phyloP scores from a whole-genome alignment of 2,113 vertebrate genomes.

The Tyrannus savana region DNA sequence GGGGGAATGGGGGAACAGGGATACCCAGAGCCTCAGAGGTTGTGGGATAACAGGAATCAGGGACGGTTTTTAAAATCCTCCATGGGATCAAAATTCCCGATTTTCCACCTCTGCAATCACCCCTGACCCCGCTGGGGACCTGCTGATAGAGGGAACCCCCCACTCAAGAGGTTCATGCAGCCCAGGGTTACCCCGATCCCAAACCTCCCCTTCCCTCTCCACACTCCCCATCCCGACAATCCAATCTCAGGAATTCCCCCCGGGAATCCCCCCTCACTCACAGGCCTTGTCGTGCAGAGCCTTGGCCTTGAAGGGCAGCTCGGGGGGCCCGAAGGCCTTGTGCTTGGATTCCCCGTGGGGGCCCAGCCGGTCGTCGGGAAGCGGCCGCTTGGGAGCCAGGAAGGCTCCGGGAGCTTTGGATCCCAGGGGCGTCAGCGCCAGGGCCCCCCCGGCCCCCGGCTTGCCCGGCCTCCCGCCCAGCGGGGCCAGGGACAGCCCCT shows the following conservation, averaged over 20 bases:
- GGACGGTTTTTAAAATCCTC: background rate
- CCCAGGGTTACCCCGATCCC: background rate
- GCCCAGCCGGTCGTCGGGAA: slow-evolving; percentile 75
- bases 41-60: background rate
- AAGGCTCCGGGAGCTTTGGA: background rate
- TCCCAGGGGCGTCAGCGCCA: background rate
- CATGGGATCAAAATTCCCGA: background rate
- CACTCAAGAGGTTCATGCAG: background rate
- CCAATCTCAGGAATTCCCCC: background rate
- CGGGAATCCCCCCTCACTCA: background rate
- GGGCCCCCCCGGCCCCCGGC: slow-evolving; percentile 49
- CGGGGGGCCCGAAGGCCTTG: slow-evolving; percentile 81
- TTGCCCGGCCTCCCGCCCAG: slow-evolving; percentile 77
- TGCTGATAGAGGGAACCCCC: too few species aligned
- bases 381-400: slow-evolving; percentile 76
- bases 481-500: slow-evolving; percentile 69
- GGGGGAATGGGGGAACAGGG: too few species aligned
- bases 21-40: background rate
- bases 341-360: slow-evolving; percentile 70
- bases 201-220: background rate
- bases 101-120: background rate
- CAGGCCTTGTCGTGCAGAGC: background rate
- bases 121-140: too few species aligned
- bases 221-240: background rate
- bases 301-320: slow-evolving; percentile 82